Evolutionary conservation across 1,140 invertebrate species (phyloP).

Genomic region (Diorhabda elongata): DNA sequence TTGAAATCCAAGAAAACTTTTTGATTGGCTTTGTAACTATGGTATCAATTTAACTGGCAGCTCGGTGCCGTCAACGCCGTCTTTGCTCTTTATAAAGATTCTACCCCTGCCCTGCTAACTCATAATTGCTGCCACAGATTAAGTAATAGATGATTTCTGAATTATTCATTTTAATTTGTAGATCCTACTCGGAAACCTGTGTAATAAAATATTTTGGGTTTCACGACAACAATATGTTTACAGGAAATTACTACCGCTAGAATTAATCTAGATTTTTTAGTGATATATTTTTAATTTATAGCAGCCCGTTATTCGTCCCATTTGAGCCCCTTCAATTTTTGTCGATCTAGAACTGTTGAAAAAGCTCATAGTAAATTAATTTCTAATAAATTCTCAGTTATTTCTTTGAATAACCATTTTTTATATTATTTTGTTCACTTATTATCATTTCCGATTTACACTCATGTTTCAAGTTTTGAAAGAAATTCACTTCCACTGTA

Average conservation of each 20-base stretch:
- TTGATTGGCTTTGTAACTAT: conserved; percentile 44
- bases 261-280: too few species aligned
- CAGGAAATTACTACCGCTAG: conserved; percentile 1
- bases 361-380: too few species aligned
- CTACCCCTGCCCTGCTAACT: conserved; percentile 31
- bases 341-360: too few species aligned
- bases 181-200: conserved; percentile 30
- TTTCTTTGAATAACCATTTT: too few species aligned
- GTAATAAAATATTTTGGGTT: conserved; percentile 33
- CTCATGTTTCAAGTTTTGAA: too few species aligned
- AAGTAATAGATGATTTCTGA: conserved; percentile 44
- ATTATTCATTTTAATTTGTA: conserved; percentile 44
- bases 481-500: too few species aligned
- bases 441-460: too few species aligned
- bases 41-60: conserved; percentile 45
- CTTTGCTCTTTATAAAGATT: conserved; percentile 35
- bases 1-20: conserved; percentile 39
- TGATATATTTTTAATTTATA: too few species aligned
- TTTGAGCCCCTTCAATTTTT: too few species aligned
- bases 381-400: too few species aligned
- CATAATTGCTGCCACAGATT: conserved; percentile 42
- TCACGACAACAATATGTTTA: conserved; percentile 24
- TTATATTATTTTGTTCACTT: too few species aligned
- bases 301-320: too few species aligned
- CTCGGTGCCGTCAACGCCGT: conserved; percentile 27